Evolutionary conservation across 2,888 invertebrate genomes (phyloP).

Genomic region (Cantharis rustica): DNA sequence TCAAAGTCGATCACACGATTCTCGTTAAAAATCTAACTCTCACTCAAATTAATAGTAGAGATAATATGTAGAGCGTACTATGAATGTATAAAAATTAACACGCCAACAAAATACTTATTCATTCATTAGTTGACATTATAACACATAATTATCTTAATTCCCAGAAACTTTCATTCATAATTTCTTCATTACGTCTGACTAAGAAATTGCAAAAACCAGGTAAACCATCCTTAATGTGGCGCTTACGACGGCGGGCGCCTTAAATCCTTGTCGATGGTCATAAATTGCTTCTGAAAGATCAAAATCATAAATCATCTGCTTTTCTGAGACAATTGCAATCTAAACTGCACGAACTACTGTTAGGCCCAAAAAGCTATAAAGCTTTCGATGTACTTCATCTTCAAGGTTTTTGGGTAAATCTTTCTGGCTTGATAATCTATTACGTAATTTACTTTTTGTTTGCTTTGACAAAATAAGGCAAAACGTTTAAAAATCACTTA

Average conservation of each 20-base stretch:
- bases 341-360: neutral
- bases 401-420: neutral
- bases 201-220: neutral
- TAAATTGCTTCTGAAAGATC: neutral
- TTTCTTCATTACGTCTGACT: neutral
- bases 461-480: neutral
- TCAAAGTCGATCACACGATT: neutral
- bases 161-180: neutral
- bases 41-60: neutral
- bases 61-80: neutral
- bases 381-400: neutral
- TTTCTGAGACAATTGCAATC: neutral
- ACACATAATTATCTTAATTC: neutral
- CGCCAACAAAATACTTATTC: neutral
- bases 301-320: neutral
- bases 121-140: neutral
- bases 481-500: neutral
- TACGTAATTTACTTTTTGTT: neutral
- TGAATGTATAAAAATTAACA: neutral
- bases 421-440: neutral
- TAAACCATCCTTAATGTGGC: neutral
- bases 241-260: neutral
- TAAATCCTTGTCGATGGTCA: neutral
- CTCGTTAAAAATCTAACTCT: neutral
- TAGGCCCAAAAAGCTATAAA: neutral